These are phyloP conservation scores for Sinelater perroti DNA, from an alignment of 2,888 invertebrate genomes.

Conservation along the genomic window DNA sequence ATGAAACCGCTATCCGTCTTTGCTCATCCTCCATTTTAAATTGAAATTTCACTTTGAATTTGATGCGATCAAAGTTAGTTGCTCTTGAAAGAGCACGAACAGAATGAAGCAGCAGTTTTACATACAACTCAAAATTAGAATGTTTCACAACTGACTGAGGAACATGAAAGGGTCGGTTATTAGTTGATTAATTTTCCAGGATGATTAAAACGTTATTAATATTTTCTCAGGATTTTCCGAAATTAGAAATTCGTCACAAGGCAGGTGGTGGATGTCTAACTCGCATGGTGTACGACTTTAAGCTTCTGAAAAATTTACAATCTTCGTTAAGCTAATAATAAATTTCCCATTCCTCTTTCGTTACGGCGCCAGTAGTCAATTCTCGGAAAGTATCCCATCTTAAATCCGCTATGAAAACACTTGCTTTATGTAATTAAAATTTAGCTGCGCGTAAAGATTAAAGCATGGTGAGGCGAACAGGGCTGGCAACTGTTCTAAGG, in stretches of 20 bases:
- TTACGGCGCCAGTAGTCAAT: no score
- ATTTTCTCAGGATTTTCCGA: slow-evolving; percentile 24
- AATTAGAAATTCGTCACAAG: slow-evolving; percentile 22
- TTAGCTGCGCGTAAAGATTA: no score
- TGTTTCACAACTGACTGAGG: slow-evolving; percentile 45
- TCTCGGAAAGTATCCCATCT: no score
- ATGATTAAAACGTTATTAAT: slow-evolving; percentile 39
- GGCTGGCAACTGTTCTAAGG: no score
- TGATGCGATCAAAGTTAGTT: slow-evolving; percentile 55
- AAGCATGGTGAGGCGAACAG: no score
- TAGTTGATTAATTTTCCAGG: slow-evolving; percentile 37
- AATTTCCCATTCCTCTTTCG: not conserved
- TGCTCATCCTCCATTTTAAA: slow-evolving; percentile 55
- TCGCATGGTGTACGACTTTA: no score
- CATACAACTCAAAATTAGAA: slow-evolving; percentile 48
- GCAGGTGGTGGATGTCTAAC: slow-evolving; percentile 17
- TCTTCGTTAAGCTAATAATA: not conserved
- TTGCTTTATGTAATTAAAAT: no score
- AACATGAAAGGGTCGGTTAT: slow-evolving; percentile 36
- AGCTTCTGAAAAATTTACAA: slow-evolving; percentile 2
- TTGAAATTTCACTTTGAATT: slow-evolving; percentile 58
- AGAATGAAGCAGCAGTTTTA: slow-evolving; percentile 47
- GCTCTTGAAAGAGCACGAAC: slow-evolving; percentile 45
- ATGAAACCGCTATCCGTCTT: slow-evolving; percentile 52
- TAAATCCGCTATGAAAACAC: no score